Percentiles rank a stretch among this genome's conserved stretches.
Evolutionary conservation across 2,113 vertebrate genomes (phyloP).

Genomic region (Galbula dea): DNA sequence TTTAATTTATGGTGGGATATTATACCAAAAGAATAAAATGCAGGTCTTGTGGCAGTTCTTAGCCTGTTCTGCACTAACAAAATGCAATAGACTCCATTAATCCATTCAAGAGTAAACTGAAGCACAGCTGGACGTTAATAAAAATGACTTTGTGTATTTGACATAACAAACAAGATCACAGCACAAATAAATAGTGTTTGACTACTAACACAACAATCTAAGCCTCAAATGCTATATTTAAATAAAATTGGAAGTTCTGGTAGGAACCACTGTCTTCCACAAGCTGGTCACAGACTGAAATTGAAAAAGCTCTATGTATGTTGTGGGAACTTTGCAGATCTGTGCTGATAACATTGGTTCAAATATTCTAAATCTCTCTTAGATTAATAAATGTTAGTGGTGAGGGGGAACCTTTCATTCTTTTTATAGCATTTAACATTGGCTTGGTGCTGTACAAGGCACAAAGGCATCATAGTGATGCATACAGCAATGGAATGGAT

Average conservation of each 20-base stretch:
- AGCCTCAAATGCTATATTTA: neutral
- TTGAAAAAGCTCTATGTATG: neutral
- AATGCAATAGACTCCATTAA: neutral
- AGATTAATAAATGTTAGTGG: neutral
- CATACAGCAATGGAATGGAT: neutral
- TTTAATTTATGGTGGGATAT: neutral
- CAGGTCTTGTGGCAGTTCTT: neutral
- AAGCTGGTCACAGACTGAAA: neutral
- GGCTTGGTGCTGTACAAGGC: neutral
- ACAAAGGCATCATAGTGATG: neutral
- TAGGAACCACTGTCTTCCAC: neutral
- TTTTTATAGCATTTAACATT: neutral
- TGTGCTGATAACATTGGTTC: neutral
- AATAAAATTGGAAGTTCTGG: neutral
- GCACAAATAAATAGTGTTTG: neutral
- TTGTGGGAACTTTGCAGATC: neutral
- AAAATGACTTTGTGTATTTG: neutral
- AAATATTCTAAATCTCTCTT: neutral
- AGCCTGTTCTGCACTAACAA: neutral
- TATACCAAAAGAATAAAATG: neutral
- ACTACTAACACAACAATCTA: neutral
- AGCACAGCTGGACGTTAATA: neutral
- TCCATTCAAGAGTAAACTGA: neutral
- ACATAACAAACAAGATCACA: neutral
- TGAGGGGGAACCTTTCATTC: accelerated